Base-by-base conservation (phyloP, 2,888 invertebrate species). In the Bellardia bayeri region DNA sequence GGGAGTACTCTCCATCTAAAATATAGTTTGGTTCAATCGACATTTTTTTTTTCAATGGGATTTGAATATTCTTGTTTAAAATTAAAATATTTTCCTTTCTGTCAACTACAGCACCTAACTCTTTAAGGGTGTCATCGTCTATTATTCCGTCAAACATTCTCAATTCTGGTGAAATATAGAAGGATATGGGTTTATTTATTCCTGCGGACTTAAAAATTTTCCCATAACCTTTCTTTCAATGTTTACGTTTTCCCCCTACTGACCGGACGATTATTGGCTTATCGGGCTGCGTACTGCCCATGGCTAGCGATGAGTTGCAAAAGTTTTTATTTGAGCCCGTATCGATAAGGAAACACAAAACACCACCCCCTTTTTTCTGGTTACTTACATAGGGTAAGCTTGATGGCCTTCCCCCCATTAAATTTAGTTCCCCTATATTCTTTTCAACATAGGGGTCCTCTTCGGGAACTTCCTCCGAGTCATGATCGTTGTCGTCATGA, bases 81-180 rank as follows among this genome's bases (percentile, higher is more conserved):
- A 54, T 6, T 40, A 66, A 37, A 66, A 78, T 7, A 68, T 88
- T 87, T 14, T 87, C 63, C 80, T 82, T 88, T 51, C 88, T 42
- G 72, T 89, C 84, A 49, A 89, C 84, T 30, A 88, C 33, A 33
- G 89, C 89, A 37, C 85, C 83, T 30, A 88, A 56, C 11, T 85
- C 80, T 37, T 88, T 88, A 49, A 88, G 64, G 9, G 79, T 84
- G 71, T 88, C 88, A 40, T 89, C 87, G 6, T 87, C 88, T 9
- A 89, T 88, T n/a, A 87, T 88, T 14, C 84, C 88, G 51, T 88
- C 81, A 69, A 89, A 89, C 30, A 71, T 49, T 37, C 16, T 37
- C 33, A 75, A 37, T 42, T 9, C 33, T n/a, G 74, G 61, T 13
- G 56, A 56, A 3, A 54, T 13, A 37, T 71, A 56, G 40, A 71